Conservation (phyloP, 2,888 invertebrate species). For the Drosophila subquinaria region DNA sequence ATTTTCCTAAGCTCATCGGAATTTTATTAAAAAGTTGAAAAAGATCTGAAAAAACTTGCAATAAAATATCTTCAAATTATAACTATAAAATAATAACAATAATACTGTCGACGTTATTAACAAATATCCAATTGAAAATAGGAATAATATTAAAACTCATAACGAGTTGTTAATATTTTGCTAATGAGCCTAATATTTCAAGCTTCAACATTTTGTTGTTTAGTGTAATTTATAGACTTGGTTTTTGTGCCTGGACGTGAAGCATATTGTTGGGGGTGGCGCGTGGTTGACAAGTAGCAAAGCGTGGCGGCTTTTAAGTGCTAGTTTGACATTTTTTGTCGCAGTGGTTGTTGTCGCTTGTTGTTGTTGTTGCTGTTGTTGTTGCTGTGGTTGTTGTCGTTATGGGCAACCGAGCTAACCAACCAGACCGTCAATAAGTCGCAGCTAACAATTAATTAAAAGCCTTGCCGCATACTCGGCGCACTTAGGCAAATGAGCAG, state of each 20-base stretch:
- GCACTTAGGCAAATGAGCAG: constrained; percentile 80
- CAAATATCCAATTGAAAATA: background rate
- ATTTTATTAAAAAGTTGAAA: too few species aligned
- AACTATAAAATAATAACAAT: background rate
- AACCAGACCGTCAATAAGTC: constrained; percentile 78
- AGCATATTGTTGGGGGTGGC: constrained; percentile 77
- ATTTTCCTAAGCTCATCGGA: too few species aligned
- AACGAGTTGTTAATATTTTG: background rate
- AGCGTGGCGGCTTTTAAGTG: constrained; percentile 78
- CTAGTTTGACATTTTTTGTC: constrained; percentile 74
- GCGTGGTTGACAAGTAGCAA: constrained; percentile 78
- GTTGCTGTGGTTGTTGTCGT: constrained; percentile 43
- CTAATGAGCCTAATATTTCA: background rate
- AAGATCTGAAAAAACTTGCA: too few species aligned
- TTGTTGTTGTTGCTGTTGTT: constrained; percentile 6
- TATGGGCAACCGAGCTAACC: constrained; percentile 67
- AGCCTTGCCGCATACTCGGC: constrained; percentile 68
- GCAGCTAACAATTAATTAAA: constrained; percentile 77
- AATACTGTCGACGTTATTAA: background rate
- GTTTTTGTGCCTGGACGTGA: constrained; percentile 57
- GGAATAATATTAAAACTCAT: background rate
- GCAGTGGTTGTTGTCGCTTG: constrained; percentile 31
- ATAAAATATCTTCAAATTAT: background rate
- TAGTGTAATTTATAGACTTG: constrained; percentile 49
- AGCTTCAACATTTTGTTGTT: constrained; percentile 20